Base-by-base conservation (phyloP, 2,888 invertebrate genomes). In the Brenthis hecate region DNA sequence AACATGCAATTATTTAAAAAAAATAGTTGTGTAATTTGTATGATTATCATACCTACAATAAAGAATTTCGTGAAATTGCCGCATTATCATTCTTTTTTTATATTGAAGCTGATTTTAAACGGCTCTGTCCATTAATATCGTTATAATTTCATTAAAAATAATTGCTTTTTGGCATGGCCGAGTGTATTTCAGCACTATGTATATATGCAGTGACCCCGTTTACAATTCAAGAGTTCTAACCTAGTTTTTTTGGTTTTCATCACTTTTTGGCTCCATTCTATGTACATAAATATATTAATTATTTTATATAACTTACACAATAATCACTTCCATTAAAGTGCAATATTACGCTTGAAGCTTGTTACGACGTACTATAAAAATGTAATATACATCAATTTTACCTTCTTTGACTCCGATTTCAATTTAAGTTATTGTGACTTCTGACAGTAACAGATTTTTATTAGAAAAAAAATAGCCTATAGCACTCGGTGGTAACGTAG, bases 111-210 rank as follows among this genome's bases (percentile, higher is more conserved):
- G 32, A 62, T 62, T 51, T 62, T 36, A 16, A 51, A 61, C 51
- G 16, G 6, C 19, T 61, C 28, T 62, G 14, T 53, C 51, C 61
- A 62, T 53, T 62, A 53, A 53, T 53, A 53, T 62, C 36, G 53
- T 51, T 36, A 62, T 62, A 53, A 62, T 62, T 62, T 62, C 51
- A 53, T 62, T 62, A 62, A 62, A 62, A 62, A 53, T 62, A 62
- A 62, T 62, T 62, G 61, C 61, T 53, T 62, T 62, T 62, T 61
- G 61, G 53, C 51, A 16, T 16, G 6, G 36, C 61, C 53, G 32
- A 53, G 36, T 19, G 19, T 53, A 32, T 53, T 61, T 53, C 16
- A 36, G 51, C 53, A 62, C 51, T 53, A 53, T 62, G 53, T 51
- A 51, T 32, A 61, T 61, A 51, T 32, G 57, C 61, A 61, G 61